phyloP scores from a whole-genome alignment of 2,888 invertebrate species.

The Macrosoma leucophasiata region DNA sequence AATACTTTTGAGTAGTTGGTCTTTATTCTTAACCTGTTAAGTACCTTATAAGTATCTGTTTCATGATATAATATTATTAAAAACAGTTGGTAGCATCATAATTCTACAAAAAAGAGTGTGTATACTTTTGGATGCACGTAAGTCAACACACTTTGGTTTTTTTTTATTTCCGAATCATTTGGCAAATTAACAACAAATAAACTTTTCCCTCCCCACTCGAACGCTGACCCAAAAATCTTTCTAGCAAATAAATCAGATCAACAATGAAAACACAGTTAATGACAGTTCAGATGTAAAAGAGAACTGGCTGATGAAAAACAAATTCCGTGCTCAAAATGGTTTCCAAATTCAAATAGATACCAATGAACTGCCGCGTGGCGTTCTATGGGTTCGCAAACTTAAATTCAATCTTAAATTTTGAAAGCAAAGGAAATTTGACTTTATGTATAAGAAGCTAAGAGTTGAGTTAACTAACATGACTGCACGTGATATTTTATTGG shows the following conservation, averaged over 20 bases:
- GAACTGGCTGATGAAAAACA: slow-evolving; percentile 67
- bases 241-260: slow-evolving; percentile 57
- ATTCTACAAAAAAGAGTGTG: no score
- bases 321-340: slow-evolving; percentile 58
- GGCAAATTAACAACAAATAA: slow-evolving; percentile 27
- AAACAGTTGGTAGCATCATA: no score
- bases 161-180: neutral
- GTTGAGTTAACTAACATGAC: neutral
- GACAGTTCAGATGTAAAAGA: slow-evolving; percentile 61
- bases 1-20: no score
- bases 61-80: no score
- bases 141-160: no score
- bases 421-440: slow-evolving; percentile 5
- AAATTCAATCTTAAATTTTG: slow-evolving; percentile 1
- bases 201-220: slow-evolving; percentile 41
- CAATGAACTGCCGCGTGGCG: slow-evolving; percentile 67
- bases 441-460: slow-evolving; percentile 1
- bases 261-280: slow-evolving; percentile 56
- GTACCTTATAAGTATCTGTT: no score
- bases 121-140: no score
- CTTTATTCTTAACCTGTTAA: no score
- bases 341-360: slow-evolving; percentile 71
- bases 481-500: neutral
- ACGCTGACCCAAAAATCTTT: slow-evolving; percentile 52
- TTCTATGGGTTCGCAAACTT: slow-evolving; percentile 33